Percentiles rank a stretch among this genome's conserved stretches.
These are phyloP conservation scores for Pachyuromys duprasi DNA, from an alignment of 2,797 vertebrate genomes.

Conservation along the genomic window DNA sequence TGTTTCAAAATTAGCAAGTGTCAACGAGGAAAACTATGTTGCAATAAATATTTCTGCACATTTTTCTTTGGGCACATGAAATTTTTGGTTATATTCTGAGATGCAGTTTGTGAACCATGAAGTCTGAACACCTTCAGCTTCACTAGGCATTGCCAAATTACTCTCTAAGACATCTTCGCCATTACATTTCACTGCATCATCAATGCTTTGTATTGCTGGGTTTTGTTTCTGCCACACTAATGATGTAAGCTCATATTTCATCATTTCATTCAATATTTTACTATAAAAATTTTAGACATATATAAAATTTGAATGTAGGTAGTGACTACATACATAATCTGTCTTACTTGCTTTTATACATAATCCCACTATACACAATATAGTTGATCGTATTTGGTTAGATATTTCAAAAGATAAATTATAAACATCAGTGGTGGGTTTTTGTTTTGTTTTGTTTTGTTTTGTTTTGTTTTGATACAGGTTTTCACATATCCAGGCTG, in stretches of 20 bases:
- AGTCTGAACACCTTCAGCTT: conserved; percentile 26
- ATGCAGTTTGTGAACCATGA: conserved; percentile 23
- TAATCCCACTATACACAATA: not conserved
- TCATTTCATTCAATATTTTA: not conserved
- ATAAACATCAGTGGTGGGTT: not conserved
- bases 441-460: not conserved
- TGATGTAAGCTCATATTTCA: not conserved
- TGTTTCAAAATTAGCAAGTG: not conserved
- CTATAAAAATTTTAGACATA: not conserved
- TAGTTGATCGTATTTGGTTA: not conserved
- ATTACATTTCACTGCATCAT: not conserved
- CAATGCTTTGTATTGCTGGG: not conserved
- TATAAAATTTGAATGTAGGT: not conserved
- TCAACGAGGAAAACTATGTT: not conserved
- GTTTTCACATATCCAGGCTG: not conserved
- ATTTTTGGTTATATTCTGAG: not conserved
- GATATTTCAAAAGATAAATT: conserved; percentile 28
- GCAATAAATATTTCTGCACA: conserved; percentile 3
- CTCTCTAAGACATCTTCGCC: not conserved
- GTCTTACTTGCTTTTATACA: not conserved
- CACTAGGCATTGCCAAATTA: not conserved
- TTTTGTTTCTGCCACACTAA: conserved; percentile 13
- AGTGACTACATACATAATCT: not conserved
- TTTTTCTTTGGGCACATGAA: conserved; percentile 14
- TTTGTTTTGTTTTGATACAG: not conserved